phyloP scores from a whole-genome alignment of 2,113 vertebrate species.

The Eleginops maclovinus region DNA sequence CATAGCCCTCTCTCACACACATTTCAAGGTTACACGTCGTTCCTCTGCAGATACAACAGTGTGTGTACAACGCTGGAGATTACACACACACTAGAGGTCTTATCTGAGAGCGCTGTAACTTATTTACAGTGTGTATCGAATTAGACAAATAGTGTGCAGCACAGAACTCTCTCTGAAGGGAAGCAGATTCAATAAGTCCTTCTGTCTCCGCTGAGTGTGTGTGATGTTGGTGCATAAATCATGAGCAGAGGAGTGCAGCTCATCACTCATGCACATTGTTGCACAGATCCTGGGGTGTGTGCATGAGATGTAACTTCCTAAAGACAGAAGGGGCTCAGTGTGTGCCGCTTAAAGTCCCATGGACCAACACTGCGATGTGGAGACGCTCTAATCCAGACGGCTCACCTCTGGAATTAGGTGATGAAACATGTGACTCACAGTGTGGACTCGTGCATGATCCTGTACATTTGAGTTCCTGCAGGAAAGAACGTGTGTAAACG shows the following conservation, averaged over 20 bases:
- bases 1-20: conserved; percentile 43
- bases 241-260: background rate
- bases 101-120: conserved; percentile 68
- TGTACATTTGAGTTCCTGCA: too few species aligned
- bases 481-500: too few species aligned
- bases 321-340: background rate
- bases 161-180: background rate
- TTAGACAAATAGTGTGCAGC: conserved; percentile 29
- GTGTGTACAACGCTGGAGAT: background rate
- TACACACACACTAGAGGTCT: conserved; percentile 27
- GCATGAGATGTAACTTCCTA: conserved; percentile 16
- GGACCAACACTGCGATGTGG: conserved; percentile 5
- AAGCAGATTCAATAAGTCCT: conserved; percentile 6
- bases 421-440: conserved; percentile 14
- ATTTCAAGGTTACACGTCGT: conserved; percentile 65
- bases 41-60: conserved; percentile 20
- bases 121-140: conserved; percentile 65
- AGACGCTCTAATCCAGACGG: conserved; percentile 24
- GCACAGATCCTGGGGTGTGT: background rate
- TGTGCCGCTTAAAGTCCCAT: background rate
- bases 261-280: background rate
- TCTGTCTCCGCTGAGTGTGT: conserved; percentile 12
- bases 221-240: background rate
- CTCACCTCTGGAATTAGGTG: too few species aligned
- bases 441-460: too few species aligned